These are phyloP conservation scores for Triplophysa siluroides DNA, from an alignment of 2,113 vertebrate genomes.

Conservation along the genomic window DNA sequence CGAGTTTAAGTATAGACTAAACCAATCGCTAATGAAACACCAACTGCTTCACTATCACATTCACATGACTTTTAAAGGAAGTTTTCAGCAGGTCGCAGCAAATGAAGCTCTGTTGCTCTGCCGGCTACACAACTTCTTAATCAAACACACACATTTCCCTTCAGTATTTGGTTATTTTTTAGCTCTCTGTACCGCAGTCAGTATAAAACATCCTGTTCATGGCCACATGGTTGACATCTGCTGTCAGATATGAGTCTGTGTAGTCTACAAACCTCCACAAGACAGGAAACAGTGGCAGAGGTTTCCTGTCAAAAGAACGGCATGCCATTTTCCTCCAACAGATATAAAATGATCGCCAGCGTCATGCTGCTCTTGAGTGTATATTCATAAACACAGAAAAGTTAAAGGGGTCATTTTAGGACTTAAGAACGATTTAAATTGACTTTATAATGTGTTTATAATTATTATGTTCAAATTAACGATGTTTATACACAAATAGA, in stretches of 20 bases:
- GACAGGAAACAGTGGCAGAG: constrained; percentile 7
- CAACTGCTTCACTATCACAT: neutral
- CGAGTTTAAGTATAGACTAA: neutral
- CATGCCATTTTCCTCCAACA: neutral
- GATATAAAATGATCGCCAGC: neutral
- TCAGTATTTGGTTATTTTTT: neutral
- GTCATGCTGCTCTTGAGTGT: neutral
- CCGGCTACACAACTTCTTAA: neutral
- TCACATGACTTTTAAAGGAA: neutral
- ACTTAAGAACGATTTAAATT: too few relatives aligned
- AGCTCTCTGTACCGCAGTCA: neutral
- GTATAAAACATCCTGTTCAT: constrained; percentile 1
- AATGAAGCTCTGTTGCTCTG: neutral
- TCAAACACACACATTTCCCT: neutral
- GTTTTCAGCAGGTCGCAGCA: neutral
- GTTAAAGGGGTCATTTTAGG: neutral
- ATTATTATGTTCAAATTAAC: too few relatives aligned
- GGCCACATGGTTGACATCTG: neutral
- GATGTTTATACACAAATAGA: too few relatives aligned
- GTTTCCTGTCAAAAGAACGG: neutral
- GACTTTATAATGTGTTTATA: too few relatives aligned
- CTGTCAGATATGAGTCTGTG: neutral
- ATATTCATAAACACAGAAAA: neutral
- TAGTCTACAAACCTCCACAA: neutral
- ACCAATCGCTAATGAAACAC: neutral